Evolutionary conservation across 37 sponge, comb jelly and placozoan genomes (phyloP).

Genomic region (Lycopodina hypogea): DNA sequence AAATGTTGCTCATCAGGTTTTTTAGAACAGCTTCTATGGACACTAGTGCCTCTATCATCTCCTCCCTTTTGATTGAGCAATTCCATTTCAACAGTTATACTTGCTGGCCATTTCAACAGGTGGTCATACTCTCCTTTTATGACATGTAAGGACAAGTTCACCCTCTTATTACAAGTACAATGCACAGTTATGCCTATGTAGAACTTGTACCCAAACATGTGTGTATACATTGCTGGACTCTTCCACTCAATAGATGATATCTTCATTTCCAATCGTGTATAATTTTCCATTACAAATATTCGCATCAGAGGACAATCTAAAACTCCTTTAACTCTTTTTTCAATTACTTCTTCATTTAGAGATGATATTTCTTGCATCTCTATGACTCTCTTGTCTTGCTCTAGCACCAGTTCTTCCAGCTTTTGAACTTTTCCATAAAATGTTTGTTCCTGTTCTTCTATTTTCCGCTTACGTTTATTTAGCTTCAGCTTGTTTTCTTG

Average conservation of each 20-base stretch:
- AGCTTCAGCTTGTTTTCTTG: too few relatives aligned
- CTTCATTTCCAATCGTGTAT: background rate
- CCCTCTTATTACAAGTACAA: background rate
- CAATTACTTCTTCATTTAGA: background rate
- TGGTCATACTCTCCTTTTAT: constrained; percentile 7
- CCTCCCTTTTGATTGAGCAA: too few relatives aligned
- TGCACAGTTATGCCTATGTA: background rate
- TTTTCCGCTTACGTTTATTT: background rate
- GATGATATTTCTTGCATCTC: too few relatives aligned
- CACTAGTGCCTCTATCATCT: too few relatives aligned
- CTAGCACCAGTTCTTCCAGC: background rate
- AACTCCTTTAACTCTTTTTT: background rate
- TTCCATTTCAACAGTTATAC: too few relatives aligned
- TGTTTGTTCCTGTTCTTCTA: background rate
- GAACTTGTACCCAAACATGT: background rate
- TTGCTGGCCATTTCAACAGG: constrained; percentile 4
- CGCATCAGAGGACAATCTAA: too few relatives aligned
- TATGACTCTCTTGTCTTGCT: background rate
- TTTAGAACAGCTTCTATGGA: too few relatives aligned
- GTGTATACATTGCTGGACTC: constrained; percentile 11
- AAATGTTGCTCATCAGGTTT: too few relatives aligned
- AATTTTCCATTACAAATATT: constrained; percentile 10
- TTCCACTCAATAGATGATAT: background rate
- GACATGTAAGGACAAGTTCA: background rate
- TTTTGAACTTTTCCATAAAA: background rate